Base-by-base conservation (phyloP, 2,113 vertebrate genomes). In the Gopherus flavomarginatus region DNA sequence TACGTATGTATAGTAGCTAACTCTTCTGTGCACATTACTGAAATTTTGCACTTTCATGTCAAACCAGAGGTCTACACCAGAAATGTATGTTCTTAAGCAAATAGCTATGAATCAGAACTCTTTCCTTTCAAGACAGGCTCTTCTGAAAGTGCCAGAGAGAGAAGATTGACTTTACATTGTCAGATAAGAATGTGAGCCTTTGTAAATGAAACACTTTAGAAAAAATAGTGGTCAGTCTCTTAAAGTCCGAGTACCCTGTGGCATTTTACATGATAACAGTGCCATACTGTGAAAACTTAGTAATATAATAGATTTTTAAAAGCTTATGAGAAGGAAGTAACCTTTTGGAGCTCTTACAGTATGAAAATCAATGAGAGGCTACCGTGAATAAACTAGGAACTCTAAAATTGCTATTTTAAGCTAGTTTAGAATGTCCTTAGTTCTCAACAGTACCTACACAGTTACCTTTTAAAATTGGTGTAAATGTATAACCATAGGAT, bases 331-430 rank as follows among this genome's bases (percentile, higher is more conserved):
- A 95, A 82, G 81, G 86, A 83, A 96, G 85, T 88, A 96, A 88
- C 92, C 94, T 96, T 95, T 95, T 94, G 75, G 86, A 87, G 87
- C 82, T 95, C 50, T 79, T 86, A 86, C 26, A 95, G 92, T 83
- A 92, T 75, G 92, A 88, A 90, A 89, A 94, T 86, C 94, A 96
- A 95, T 97, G 85, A 84, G 93, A 82, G 86, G 92, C 92, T 96
- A 1, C 86, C 83, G 35, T 96, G 95, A 95, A 13, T 96, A 96
- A 97, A 88, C 85, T 93, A 91, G 94, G 96, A 94, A 96, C 27
- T n/a, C 96, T 95, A 83, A 94, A 94, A 94, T 96, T 31, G 81
- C 96, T 97, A 93, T 97, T 96, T 94, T 96, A 94, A 96, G 81
- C 77, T n/a, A 69, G 81, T 49, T 90, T 92, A 52, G 78, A 57